Conservation (phyloP, 2,797 vertebrate genomes). For the Myotis pilosus region DNA sequence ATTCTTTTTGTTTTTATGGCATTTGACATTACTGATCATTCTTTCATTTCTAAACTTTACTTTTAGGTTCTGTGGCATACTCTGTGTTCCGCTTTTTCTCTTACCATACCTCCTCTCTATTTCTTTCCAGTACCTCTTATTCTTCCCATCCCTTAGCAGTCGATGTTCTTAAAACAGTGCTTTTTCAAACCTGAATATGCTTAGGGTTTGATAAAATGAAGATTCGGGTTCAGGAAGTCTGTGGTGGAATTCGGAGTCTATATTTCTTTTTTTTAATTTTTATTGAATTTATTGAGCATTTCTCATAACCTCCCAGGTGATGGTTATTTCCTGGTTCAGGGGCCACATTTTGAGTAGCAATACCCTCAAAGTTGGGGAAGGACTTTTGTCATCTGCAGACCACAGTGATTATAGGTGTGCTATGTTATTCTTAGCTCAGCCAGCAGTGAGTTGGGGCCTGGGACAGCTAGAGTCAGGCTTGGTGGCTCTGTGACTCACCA, state of each 20-base stretch:
- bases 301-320: background rate
- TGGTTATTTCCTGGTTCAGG: background rate
- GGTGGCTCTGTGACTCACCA: background rate
- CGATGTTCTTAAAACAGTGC: background rate
- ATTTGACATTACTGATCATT: background rate
- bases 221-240: background rate
- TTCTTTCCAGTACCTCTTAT: background rate
- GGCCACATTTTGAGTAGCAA: background rate
- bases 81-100: background rate
- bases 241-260: background rate
- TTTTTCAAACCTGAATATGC: background rate
- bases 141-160: background rate
- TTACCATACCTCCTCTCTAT: background rate
- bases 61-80: background rate
- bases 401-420: background rate
- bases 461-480: background rate
- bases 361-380: too few relatives aligned
- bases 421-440: background rate
- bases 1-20: background rate
- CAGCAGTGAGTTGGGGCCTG: background rate
- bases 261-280: background rate
- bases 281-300: background rate
- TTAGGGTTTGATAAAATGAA: background rate
- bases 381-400: background rate
- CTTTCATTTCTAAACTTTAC: background rate